Evolutionary conservation across 2,797 vertebrate species (phyloP).

Genomic region (Fistularia tabacaria): DNA sequence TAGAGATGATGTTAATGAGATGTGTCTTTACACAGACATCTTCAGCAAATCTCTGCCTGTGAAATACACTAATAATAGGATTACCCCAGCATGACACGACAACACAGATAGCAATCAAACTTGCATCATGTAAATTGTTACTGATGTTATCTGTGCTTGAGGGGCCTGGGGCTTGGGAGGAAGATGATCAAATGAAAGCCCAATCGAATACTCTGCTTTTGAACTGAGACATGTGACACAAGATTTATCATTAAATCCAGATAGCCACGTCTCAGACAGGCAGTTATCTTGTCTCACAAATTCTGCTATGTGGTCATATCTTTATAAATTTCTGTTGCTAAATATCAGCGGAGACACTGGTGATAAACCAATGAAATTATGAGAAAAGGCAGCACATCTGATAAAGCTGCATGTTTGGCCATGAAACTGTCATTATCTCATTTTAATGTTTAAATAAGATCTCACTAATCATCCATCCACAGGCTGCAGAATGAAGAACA

Average conservation of each 20-base stretch:
- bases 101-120: conserved; percentile 57
- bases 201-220: conserved; percentile 31
- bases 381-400: conserved; percentile 1
- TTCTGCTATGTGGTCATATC: conserved; percentile 20
- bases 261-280: conserved; percentile 27
- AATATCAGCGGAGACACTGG: conserved; percentile 31
- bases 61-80: conserved; percentile 65
- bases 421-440: too few species aligned
- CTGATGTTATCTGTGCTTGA: conserved; percentile 44
- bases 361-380: conserved; percentile 34
- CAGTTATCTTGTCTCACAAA: conserved; percentile 31
- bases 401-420: too few species aligned
- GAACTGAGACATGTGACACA: conserved; percentile 25
- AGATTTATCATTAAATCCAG: conserved; percentile 37
- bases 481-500: too few species aligned
- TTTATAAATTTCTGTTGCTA: conserved; percentile 31
- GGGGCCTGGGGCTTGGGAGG: conserved; percentile 6
- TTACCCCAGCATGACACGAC: conserved; percentile 53
- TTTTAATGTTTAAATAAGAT: background rate
- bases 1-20: conserved; percentile 55
- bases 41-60: conserved; percentile 54
- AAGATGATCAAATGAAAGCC: conserved; percentile 27
- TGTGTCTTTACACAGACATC: conserved; percentile 54
- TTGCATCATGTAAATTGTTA: conserved; percentile 45
- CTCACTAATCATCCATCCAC: too few species aligned